Base-by-base conservation (phyloP, 2,888 invertebrate species). In the Drosophila eohydei region DNA sequence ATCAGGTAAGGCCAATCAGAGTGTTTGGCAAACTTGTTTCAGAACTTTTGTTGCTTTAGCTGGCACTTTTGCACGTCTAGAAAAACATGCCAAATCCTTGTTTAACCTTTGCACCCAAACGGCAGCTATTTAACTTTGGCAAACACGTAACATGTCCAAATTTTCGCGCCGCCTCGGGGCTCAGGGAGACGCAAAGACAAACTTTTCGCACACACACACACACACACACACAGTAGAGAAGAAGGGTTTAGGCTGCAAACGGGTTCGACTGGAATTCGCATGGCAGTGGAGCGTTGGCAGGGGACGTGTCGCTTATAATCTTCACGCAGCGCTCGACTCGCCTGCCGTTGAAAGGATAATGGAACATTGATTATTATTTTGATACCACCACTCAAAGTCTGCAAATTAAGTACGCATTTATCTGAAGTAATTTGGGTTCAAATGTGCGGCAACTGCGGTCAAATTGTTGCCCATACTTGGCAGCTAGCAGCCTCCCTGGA, bases 41-140 rank as follows among this genome's bases (percentile, higher is more conserved):
- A 11, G 56, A 59, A n/a, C 5, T 59, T 28, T 28, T 59, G 69
- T 62, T 56, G 61, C 69, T 62, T 61, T 75, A 66, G 73, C 63
- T 73, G 69, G 38, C 63, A 61, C 63, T 66, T 78, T 78, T 78
- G 69, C 69, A 63, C 52, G 78, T 74, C 70, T 78, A 55, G 78
- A 70, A 74, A 78, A 80, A 80, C 80, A 80, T 72, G 81, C 66
- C 87, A 90, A 91, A 91, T 90, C 91, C 90, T 85, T 88, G 88
- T 83, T 89, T 92, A 90, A 92, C 90, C 92, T 92, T 90, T 92
- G 89, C 84, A 87, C 92, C 70, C 80, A 62, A 80, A 74, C 84
- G 71, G 82, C 78, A 81, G 87, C 84, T 84, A 84, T 87, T 84
- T 84, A 84, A 84, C 84, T 84, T 84, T 82, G 82, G 87, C 84